Base-by-base conservation (phyloP, 1,140 invertebrate genomes). In the Brachionus manjavacas region DNA sequence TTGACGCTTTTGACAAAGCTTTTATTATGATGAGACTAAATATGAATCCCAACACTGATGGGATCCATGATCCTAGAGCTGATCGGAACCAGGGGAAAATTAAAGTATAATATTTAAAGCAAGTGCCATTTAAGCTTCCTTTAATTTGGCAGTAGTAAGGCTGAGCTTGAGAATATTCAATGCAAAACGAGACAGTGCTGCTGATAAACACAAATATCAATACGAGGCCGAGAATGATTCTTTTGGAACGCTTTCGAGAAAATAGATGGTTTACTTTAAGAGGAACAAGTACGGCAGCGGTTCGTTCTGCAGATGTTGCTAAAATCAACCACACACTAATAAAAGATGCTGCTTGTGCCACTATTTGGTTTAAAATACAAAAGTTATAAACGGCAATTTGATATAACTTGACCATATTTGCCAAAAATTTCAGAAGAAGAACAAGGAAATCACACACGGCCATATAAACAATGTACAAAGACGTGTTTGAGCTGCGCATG, bases 401-500 rank as follows among this genome's bases (percentile, higher is more conserved):
- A 25, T 81, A 81, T 43, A 81, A n/a, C 43, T 81, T 81, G 23
- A 81, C 14, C 79, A 81, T 81, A 16, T 81, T 81, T 9, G 79
- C 79, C 23, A 46, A 23, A 43, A 81, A 81, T 28, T 66, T 81
- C 4, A 81, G 31, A 16, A 60, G 39, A 16, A 81, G 23, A 4
- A 81, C 55, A 9, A 81, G 2, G 20, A 81, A 64, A 68, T 81
- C 79, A 23, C 35, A 39, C 1, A 81, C 20, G 4, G 79, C 49
- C 8, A 81, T 81, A 60, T 16, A 68, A 7, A 46, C 64, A 28
- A 81, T 23, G 20, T 64, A 81, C 14, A 81, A 55, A 25, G 79
- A 81, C n/a, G 52, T 55, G 43, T 81, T 81, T 39, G 52, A 64
- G 52, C 35, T 41, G 20, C 79, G 79, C 79, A 81, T 60, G 14